phyloP scores from a whole-genome alignment of 2,797 vertebrate species.

The Pelodytes ibericus region DNA sequence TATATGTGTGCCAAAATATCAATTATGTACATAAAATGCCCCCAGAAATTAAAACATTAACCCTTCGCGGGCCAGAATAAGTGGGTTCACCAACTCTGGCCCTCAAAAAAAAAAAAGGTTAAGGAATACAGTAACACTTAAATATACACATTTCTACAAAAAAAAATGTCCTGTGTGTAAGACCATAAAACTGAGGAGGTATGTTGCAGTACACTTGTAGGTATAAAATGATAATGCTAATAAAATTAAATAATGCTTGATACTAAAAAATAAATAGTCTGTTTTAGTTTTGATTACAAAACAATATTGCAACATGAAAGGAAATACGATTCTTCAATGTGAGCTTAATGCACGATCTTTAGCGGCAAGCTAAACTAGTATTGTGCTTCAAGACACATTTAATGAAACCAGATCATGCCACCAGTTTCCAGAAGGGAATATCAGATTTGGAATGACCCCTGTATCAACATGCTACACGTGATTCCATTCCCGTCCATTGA shows the following conservation, averaged over 20 bases:
- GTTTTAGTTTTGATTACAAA: constrained; percentile 34
- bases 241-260: constrained; percentile 45
- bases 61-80: background rate
- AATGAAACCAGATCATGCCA: constrained; percentile 25
- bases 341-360: background rate
- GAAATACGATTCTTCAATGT: background rate
- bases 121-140: background rate
- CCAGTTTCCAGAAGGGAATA: constrained; percentile 64
- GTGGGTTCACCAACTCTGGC: background rate
- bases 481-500: constrained; percentile 6
- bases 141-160: background rate
- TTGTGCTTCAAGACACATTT: constrained; percentile 14
- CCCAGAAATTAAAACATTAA: constrained; percentile 10
- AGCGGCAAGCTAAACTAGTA: background rate
- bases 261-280: constrained; percentile 44
- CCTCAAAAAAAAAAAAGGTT: background rate
- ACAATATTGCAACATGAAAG: constrained; percentile 26
- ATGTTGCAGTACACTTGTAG: background rate
- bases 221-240: constrained; percentile 50
- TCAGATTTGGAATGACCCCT: constrained; percentile 68
- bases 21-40: constrained; percentile 35
- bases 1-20: constrained; percentile 14
- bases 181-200: background rate
- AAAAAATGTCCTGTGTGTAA: constrained; percentile 20
- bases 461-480: constrained; percentile 47